These are phyloP conservation scores for Fistularia commersonii DNA, from an alignment of 2,797 vertebrate species.

Conservation along the genomic window DNA sequence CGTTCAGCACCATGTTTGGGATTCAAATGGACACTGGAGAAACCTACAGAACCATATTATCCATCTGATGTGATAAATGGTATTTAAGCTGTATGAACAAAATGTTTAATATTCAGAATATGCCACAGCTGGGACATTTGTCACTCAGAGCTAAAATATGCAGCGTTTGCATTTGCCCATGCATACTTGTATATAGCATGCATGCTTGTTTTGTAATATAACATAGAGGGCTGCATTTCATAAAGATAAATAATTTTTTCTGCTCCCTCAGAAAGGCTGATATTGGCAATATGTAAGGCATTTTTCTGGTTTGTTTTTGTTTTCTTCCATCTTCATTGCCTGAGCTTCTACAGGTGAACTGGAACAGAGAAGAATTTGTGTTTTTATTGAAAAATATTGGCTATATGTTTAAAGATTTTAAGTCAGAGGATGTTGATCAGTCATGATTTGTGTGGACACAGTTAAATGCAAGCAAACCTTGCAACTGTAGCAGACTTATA, in stretches of 20 bases:
- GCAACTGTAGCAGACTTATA: too few species aligned
- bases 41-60: slow-evolving; percentile 29
- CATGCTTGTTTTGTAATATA: slow-evolving; percentile 49
- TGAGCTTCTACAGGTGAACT: too few species aligned
- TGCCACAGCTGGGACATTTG: slow-evolving; percentile 23
- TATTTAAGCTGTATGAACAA: slow-evolving; percentile 52
- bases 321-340: too few species aligned
- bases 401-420: too few species aligned
- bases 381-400: too few species aligned
- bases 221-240: slow-evolving; percentile 51
- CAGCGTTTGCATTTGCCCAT: slow-evolving; percentile 63
- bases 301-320: too few species aligned
- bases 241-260: background rate
- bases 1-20: slow-evolving; percentile 17
- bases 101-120: slow-evolving; percentile 39
- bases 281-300: too few species aligned
- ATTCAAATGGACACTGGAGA: slow-evolving; percentile 13
- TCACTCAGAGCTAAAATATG: slow-evolving; percentile 68
- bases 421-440: too few species aligned
- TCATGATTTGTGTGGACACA: too few species aligned
- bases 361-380: too few species aligned
- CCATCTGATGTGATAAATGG: slow-evolving; percentile 55
- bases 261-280: slow-evolving; percentile 23
- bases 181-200: slow-evolving; percentile 47
- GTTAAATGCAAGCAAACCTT: too few species aligned